Percentiles rank a stretch among this genome's conserved stretches.
Conservation (phyloP, 1,140 invertebrate species). For the Bombus cullumanus region DNA sequence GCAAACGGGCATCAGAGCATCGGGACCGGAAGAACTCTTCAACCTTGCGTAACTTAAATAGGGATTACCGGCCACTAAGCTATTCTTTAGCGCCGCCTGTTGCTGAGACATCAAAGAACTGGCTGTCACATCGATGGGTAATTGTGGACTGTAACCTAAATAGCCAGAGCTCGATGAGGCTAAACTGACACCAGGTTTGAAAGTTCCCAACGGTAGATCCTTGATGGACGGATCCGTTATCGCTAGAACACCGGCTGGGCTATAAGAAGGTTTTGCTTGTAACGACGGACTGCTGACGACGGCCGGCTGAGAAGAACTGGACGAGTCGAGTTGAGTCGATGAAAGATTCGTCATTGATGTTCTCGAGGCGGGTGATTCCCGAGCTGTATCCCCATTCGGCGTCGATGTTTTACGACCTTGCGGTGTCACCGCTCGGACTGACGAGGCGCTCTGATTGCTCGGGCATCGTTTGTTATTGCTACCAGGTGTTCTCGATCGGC, state of each 20-base stretch:
- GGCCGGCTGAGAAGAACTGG: conserved; percentile 38
- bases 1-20: conserved; percentile 88
- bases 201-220: conserved; percentile 86
- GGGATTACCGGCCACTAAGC: conserved; percentile 85
- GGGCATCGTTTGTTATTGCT: conserved; percentile 82
- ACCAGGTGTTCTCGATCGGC: conserved; percentile 74
- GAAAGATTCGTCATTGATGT: conserved; percentile 63
- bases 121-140: conserved; percentile 88
- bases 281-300: conserved; percentile 80
- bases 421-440: conserved; percentile 84
- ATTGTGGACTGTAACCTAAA: conserved; percentile 82
- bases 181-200: conserved; percentile 84
- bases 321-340: conserved; percentile 29
- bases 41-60: conserved; percentile 89
- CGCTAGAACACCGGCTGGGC: conserved; percentile 73
- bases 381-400: conserved; percentile 74
- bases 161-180: conserved; percentile 84
- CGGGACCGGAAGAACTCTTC: conserved; percentile 84
- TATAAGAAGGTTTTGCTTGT: conserved; percentile 82
- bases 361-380: conserved; percentile 81
- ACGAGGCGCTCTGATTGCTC: conserved; percentile 87
- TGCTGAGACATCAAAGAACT: conserved; percentile 88
- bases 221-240: conserved; percentile 85
- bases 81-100: conserved; percentile 87
- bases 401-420: conserved; percentile 83